Evolutionary conservation across 2,888 invertebrate genomes (phyloP), one percentile per base, ranked within the genome.

Genomic region (Latheticus oryzae): DNA sequence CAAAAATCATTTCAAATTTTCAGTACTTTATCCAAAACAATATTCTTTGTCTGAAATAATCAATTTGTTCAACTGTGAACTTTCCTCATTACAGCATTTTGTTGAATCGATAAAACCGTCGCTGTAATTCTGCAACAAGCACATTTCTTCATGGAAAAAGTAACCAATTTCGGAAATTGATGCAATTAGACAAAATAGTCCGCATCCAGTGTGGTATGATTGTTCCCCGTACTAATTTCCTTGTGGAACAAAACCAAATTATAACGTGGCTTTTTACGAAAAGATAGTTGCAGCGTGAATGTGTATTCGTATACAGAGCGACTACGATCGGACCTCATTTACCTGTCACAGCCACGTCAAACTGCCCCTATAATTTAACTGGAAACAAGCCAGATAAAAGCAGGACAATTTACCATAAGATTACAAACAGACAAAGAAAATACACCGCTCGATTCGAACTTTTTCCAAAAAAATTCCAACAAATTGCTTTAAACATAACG

Each of bases 281-380:
- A 45, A 45, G 50, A 51, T 48, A 23, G 38, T 26, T 38, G 37
- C 37, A 47, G 54, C 9, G 15, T 15, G 8, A 17, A 23, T n/a
- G n/a, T n/a, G n/a, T n/a, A n/a, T n/a, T n/a, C n/a, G n/a, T n/a
- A n/a, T n/a, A n/a, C n/a, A n/a, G n/a, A 32, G 32, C 59, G 62
- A 51, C 50, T 59, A 66, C 66, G 66, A 68, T 67, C 67, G 58
- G 60, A 65, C 66, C 74, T 73, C 73, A 77, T 77, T 76, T 76
- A 66, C 69, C 76, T 76, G 77, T 77, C 77, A 77, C 73, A 66
- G 75, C 62, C 72, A 68, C 73, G 70, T 77, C 77, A 77, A 73
- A 70, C 68, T 65, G 71, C 73, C 72, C 75, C 77, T 77, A 74
- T 77, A 76, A 77, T 76, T 77, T 73, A 61, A 68, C 67, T 74